These are phyloP conservation scores for Oreochromis mossambicus DNA, from an alignment of 2,797 vertebrate species.

Conservation along the genomic window DNA sequence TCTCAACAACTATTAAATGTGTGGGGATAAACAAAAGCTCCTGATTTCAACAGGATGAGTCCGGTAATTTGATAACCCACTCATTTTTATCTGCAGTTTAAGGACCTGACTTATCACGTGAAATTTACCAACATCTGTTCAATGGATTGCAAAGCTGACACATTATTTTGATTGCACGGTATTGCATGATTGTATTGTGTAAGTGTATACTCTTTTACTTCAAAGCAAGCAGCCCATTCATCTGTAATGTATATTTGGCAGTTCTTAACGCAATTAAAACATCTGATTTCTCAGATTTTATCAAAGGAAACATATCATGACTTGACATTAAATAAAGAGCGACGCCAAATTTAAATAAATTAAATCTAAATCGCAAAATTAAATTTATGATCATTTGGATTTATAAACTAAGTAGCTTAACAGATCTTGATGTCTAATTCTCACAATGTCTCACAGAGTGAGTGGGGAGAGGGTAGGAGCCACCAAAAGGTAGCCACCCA, in stretches of 20 bases:
- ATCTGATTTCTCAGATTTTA: neutral
- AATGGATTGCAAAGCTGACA: neutral
- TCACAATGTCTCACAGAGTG: neutral
- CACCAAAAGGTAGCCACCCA: constrained; percentile 18
- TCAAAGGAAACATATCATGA: neutral
- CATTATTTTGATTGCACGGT: neutral
- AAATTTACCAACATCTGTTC: neutral
- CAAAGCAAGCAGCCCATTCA: neutral
- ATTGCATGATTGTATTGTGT: neutral
- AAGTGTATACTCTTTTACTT: neutral
- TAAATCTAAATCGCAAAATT: neutral
- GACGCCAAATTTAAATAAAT: neutral
- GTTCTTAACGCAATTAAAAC: neutral
- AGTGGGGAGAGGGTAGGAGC: constrained; percentile 1
- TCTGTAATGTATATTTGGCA: neutral
- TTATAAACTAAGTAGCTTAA: neutral
- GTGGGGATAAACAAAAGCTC: neutral
- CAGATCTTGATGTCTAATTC: neutral
- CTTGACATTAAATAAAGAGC: neutral
- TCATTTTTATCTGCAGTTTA: neutral
- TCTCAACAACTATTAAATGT: neutral
- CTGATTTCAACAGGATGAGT: neutral
- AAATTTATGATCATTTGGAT: neutral
- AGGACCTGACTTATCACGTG: neutral
- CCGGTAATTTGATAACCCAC: neutral